Base-by-base conservation (phyloP, 2,888 invertebrate genomes). In the Drosophila formosana region DNA sequence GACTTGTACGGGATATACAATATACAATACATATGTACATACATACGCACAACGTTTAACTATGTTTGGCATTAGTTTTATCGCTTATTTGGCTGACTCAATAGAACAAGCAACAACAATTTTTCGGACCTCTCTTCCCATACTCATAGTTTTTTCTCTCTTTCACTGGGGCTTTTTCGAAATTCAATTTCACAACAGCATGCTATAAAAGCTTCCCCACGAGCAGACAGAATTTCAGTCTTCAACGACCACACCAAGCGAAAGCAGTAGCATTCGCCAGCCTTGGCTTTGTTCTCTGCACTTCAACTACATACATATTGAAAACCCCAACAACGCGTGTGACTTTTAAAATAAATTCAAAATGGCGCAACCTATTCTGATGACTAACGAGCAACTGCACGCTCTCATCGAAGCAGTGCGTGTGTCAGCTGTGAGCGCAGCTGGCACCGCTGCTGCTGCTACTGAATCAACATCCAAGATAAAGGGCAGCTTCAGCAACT, bases 341-440 rank as follows among this genome's bases (percentile, higher is more conserved):
- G 53, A 28, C 46, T 34, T 49, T 43, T 13, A 13, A 58, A 45
- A 5, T 13, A 6, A 34, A 39, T n/a, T 8, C 56, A 56, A 39
- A 34, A 89, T 90, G 89, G 76, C 89, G 1, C 73, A 76, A 66
- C 65, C 74, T 2, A 66, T 88, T 6, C 87, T 85, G 63, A 90
- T 91, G 91, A 90, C 90, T 30, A 78, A 78, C 41, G 91, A 91
- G 52, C 92, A 92, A 77, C 81, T 91, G 28, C 89, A 75, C 5
- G 76, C 82, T 66, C 84, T 91, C 32, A 90, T 91, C 73, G 90
- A 89, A 60, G 82, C 90, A 0, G 87, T 91, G 9, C 84, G 89
- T 26, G 49, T 47, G 2, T 63, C 80, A 0, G 80, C 88, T 9
- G 63, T 39, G 0, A 73, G 28, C 34, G 79, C 80, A 23, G 75